These are phyloP conservation scores for Tortrix viridana DNA, from an alignment of 2,888 invertebrate genomes.

Conservation along the genomic window DNA sequence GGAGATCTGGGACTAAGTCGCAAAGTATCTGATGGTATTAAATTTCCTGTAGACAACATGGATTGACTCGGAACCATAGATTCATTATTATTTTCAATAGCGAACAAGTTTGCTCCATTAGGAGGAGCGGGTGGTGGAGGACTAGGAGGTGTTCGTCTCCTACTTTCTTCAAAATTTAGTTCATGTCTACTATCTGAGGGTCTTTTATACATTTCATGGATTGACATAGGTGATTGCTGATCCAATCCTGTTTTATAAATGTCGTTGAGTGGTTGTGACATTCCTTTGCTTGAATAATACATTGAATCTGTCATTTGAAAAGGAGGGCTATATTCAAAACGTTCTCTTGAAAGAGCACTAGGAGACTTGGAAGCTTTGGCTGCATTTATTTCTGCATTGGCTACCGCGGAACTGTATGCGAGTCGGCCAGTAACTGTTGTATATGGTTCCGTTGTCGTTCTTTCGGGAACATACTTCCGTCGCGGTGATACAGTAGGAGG, in stretches of 20 bases:
- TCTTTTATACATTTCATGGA: constrained; percentile 86
- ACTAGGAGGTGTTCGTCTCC: constrained; percentile 85
- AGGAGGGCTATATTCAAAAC: constrained; percentile 83
- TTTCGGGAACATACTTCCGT: constrained; percentile 82
- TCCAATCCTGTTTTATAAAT: constrained; percentile 80
- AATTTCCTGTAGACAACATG: constrained; percentile 63
- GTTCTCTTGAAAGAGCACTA: constrained; percentile 82
- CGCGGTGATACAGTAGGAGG: constrained; percentile 84
- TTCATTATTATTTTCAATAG: constrained; percentile 71
- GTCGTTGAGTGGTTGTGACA: constrained; percentile 76
- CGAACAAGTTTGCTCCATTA: constrained; percentile 83
- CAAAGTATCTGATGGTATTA: constrained; percentile 72
- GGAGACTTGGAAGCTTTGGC: constrained; percentile 80
- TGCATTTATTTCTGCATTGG: constrained; percentile 85
- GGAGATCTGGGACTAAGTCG: constrained; percentile 88
- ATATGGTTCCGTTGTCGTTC: constrained; percentile 85
- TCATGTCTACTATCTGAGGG: constrained; percentile 72
- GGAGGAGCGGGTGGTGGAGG: constrained; percentile 93
- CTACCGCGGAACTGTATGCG: constrained; percentile 87
- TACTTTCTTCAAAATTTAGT: constrained; percentile 77
- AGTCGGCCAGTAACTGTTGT: constrained; percentile 86
- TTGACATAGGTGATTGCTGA: constrained; percentile 85
- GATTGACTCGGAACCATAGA: constrained; percentile 55
- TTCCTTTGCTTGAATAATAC: constrained; percentile 69
- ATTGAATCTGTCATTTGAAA: constrained; percentile 75